A percentile compares a stretch with the other conserved stretches of the same genome.
Conservation (phyloP, 1,140 invertebrate species). For the Pseudoatta argentina region DNA sequence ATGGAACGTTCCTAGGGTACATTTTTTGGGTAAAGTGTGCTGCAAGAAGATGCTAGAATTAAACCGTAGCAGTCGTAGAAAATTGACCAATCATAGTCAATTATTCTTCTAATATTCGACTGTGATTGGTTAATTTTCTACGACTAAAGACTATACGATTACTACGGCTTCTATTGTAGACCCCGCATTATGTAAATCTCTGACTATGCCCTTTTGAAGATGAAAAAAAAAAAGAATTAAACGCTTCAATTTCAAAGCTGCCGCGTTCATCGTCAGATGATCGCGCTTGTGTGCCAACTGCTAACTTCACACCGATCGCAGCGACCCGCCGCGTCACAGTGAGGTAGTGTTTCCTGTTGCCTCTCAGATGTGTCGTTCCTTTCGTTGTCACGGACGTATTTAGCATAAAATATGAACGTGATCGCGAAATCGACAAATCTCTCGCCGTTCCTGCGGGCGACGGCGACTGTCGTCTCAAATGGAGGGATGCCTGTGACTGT, state of each 20-base stretch:
- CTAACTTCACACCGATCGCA: neutral
- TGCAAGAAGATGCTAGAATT: too few species aligned
- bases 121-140: too few species aligned
- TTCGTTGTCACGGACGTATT: slow-evolving; percentile 9
- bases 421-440: slow-evolving; percentile 89
- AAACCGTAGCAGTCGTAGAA: too few species aligned
- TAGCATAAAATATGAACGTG: slow-evolving; percentile 87
- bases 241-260: neutral
- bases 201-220: too few species aligned
- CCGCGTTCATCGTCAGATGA: neutral
- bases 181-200: too few species aligned
- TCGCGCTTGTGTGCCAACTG: neutral
- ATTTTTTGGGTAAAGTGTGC: too few species aligned
- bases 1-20: too few species aligned
- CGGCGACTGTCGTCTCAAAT: slow-evolving; percentile 87
- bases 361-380: neutral
- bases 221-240: too few species aligned
- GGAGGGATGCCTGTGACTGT: slow-evolving; percentile 86
- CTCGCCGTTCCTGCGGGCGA: slow-evolving; percentile 88
- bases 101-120: too few species aligned
- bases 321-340: neutral
- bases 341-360: neutral
- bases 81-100: too few species aligned
- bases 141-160: too few species aligned
- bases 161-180: too few species aligned